These are phyloP conservation scores for Phataginus tricuspis DNA, from an alignment of 2,797 vertebrate genomes.

Conservation along the genomic window DNA sequence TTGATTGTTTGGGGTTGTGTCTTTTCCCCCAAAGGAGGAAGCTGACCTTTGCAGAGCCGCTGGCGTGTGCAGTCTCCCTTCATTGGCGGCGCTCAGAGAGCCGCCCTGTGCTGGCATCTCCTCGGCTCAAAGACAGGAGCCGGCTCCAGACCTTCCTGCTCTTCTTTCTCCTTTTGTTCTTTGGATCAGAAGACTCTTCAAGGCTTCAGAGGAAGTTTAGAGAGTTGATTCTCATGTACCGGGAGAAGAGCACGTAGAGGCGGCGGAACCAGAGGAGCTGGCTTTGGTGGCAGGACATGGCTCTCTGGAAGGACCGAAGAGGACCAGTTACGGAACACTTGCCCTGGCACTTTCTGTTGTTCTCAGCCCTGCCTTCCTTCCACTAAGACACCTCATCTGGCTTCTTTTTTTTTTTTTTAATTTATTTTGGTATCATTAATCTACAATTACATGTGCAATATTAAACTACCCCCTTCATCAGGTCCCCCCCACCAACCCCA, in stretches of 20 bases:
- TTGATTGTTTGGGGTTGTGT: not conserved
- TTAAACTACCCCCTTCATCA: too few relatives aligned
- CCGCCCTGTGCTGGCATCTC: not conserved
- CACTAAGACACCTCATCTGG: not conserved
- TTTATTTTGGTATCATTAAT: too few relatives aligned
- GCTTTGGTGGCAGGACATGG: conserved; percentile 94
- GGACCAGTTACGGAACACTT: not conserved
- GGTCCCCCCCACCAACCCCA: too few relatives aligned
- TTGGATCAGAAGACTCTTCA: conserved; percentile 30
- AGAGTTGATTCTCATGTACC: conserved; percentile 96
- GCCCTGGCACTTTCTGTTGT: not conserved
- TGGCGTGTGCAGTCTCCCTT: not conserved
- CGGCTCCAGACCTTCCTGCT: not conserved
- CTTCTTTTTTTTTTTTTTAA: too few relatives aligned
- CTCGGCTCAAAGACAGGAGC: not conserved
- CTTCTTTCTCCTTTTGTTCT: not conserved
- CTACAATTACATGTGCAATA: too few relatives aligned
- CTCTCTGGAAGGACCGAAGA: conserved; percentile 86
- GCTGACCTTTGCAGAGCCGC: not conserved
- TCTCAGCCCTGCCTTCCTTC: not conserved
- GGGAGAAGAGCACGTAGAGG: conserved; percentile 92
- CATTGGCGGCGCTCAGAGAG: not conserved
- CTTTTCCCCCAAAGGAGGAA: not conserved
- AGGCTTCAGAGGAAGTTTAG: conserved; percentile 87
- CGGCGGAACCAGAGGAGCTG: conserved; percentile 96